These are phyloP conservation scores for Dinoponera quadriceps DNA, from an alignment of 1,140 invertebrate genomes.

Conservation along the genomic window DNA sequence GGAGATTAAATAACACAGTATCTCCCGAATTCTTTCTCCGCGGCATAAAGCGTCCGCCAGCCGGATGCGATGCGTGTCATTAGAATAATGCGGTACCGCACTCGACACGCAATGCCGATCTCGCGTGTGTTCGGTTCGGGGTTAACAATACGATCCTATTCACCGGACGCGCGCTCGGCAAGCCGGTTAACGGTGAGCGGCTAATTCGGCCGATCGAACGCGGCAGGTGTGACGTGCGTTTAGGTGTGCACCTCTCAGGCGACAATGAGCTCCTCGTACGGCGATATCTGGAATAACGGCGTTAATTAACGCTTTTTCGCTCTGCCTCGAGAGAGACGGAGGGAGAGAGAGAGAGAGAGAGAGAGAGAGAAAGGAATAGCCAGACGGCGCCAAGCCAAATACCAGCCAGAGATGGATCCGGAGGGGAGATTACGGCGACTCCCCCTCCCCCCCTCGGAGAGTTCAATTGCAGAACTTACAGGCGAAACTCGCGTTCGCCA, in stretches of 20 bases:
- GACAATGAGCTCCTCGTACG: conserved; percentile 50
- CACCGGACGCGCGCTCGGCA: conserved; percentile 37
- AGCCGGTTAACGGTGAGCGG: conserved; percentile 31
- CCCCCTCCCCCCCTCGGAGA: neutral
- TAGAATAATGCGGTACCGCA: conserved; percentile 25
- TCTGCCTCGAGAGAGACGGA: too few species aligned
- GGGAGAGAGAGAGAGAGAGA: neutral
- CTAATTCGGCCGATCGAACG: conserved; percentile 23
- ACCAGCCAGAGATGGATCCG: conserved; percentile 21
- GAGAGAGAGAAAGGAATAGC: conserved; percentile 7
- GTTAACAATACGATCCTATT: conserved; percentile 47
- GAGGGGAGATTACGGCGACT: neutral
- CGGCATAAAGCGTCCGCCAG: neutral
- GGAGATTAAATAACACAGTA: conserved; percentile 35
- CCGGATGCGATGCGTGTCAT: conserved; percentile 36
- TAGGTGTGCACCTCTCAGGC: conserved; percentile 38
- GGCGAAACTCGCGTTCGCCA: neutral
- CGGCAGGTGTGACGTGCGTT: conserved; percentile 22
- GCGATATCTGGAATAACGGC: conserved; percentile 56
- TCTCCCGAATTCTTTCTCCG: neutral
- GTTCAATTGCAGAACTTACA: conserved; percentile 23
- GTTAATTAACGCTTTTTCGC: conserved; percentile 67
- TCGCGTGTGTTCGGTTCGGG: neutral
- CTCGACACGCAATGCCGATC: conserved; percentile 34
- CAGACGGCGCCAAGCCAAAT: conserved; percentile 66